Evolutionary conservation across 2,113 vertebrate genomes (phyloP).

Genomic region (Brachypteracias leptosomus): DNA sequence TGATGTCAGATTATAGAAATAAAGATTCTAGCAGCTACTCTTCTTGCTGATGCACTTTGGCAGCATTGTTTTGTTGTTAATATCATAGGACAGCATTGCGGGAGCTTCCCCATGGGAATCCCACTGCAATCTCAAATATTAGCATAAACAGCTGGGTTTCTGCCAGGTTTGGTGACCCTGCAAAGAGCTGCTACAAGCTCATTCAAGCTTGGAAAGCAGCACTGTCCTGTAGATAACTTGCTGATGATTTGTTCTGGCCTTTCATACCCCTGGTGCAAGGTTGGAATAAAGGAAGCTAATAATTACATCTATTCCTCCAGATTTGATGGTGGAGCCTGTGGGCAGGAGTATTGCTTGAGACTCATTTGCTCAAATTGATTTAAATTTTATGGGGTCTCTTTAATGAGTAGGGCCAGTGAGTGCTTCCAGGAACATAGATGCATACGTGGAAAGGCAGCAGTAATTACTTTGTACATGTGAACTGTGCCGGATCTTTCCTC

Average conservation of each 20-base stretch:
- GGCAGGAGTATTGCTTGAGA: background rate
- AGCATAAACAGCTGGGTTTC: conserved; percentile 9
- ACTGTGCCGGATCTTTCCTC: background rate
- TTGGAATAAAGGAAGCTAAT: background rate
- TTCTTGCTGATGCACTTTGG: background rate
- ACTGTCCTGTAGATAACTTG: background rate
- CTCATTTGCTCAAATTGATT: background rate
- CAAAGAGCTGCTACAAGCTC: background rate
- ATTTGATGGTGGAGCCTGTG: background rate
- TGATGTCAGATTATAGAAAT: conserved; percentile 20
- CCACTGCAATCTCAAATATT: background rate
- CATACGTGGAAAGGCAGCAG: background rate
- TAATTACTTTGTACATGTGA: background rate
- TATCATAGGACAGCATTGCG: background rate
- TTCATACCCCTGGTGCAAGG: background rate
- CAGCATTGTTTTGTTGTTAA: background rate
- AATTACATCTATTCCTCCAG: background rate
- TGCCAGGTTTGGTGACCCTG: conserved; percentile 5
- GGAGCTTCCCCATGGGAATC: background rate
- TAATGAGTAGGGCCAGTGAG: background rate
- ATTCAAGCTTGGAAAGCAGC: background rate
- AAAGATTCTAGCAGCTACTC: background rate
- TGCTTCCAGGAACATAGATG: background rate
- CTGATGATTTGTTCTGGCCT: background rate
- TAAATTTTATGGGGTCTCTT: background rate